Conservation (phyloP, 2,797 vertebrate genomes). For the Vireo griseus region DNA sequence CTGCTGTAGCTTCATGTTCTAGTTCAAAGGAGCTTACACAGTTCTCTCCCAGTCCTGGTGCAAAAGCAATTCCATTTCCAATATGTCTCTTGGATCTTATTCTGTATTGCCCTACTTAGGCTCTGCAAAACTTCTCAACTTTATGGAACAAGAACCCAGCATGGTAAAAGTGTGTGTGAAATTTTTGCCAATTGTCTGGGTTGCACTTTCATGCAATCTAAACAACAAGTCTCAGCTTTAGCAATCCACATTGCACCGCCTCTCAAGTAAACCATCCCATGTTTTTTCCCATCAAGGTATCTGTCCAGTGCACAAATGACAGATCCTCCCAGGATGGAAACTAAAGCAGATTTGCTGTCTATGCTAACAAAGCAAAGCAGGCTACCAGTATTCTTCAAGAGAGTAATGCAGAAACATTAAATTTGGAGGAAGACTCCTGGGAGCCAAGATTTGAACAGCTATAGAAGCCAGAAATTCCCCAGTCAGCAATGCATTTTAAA, state of each 20-base stretch:
- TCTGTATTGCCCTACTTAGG: neutral
- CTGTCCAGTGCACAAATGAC: neutral
- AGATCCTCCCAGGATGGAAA: neutral
- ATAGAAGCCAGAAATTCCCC: neutral
- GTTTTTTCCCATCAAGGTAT: neutral
- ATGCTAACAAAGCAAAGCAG: neutral
- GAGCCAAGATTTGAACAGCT: neutral
- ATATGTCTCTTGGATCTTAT: neutral
- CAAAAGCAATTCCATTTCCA: neutral
- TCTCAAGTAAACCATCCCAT: neutral
- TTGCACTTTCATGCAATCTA: neutral
- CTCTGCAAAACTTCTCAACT: neutral
- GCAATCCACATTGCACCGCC: neutral
- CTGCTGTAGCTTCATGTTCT: neutral
- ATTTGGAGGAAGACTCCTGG: neutral
- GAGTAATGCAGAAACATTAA: neutral
- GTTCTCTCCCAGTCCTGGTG: neutral
- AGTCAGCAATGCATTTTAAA: constrained; percentile 19
- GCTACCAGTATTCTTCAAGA: neutral
- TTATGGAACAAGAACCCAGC: neutral
- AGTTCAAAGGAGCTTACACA: neutral
- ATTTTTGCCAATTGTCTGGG: neutral
- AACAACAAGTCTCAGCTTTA: neutral
- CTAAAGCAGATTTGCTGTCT: neutral
- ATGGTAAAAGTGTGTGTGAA: neutral